A percentile compares a stretch with the other conserved stretches of the same genome.
Conservation (phyloP, 2,888 invertebrate genomes). For the Coremacera marginata region DNA sequence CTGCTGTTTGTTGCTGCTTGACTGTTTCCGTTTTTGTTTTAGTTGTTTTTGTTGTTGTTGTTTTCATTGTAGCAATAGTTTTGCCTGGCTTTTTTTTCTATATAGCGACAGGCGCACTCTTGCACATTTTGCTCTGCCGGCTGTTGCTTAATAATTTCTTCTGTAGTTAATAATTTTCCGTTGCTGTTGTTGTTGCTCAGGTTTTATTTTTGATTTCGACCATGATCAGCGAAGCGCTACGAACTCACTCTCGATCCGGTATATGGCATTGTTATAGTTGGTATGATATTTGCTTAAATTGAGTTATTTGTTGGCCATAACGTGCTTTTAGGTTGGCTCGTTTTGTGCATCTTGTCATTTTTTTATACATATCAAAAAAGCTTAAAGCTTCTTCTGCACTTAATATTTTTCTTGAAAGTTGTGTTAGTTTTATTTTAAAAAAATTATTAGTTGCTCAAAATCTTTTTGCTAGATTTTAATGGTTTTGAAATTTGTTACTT, state of each 20-base stretch:
- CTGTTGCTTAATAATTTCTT: slow-evolving; percentile 26
- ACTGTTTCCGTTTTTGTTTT: slow-evolving; percentile 22
- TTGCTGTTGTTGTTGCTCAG: neutral
- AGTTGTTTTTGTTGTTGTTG: too few relatives aligned
- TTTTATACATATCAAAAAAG: neutral
- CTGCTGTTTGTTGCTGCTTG: neutral
- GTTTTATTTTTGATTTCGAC: slow-evolving; percentile 23
- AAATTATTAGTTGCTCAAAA: neutral
- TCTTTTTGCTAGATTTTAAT: neutral
- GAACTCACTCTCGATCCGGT: slow-evolving; percentile 16
- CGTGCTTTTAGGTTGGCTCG: neutral
- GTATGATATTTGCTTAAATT: too few relatives aligned
- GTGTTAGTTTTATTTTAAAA: neutral
- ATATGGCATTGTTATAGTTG: neutral
- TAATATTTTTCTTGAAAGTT: neutral
- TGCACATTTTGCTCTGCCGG: slow-evolving; percentile 11
- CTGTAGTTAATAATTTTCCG: slow-evolving; percentile 20
- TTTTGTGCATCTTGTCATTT: neutral
- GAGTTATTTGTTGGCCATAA: neutral
- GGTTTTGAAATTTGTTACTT: neutral
- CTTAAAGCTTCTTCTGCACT: neutral
- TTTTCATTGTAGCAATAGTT: neutral
- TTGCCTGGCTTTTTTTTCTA: neutral
- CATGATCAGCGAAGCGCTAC: slow-evolving; percentile 34
- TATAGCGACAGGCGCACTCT: neutral